Base-by-base conservation (phyloP, 2,888 invertebrate species). In the Tortricodes alternella region DNA sequence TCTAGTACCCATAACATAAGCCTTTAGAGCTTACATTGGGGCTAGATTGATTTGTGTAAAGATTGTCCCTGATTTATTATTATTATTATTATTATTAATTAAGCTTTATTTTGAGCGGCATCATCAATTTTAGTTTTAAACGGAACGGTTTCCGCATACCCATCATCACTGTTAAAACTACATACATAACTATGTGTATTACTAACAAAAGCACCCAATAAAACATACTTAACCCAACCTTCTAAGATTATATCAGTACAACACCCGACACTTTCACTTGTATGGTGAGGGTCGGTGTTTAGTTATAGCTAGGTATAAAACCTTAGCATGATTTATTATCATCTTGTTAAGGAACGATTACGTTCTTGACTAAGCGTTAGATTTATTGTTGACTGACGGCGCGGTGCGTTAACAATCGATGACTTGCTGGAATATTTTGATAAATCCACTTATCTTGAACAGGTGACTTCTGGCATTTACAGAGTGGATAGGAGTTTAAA, bases 341-440 rank as follows among this genome's bases (percentile, higher is more conserved):
- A 21, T 21, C 44, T 56, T 56, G 56, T 56, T 50, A 56, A 49
- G 38, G 32, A 56, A 56, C 56, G 50, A 56, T 56, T 56, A 50
- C 50, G 23, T 43, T 46, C 55, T 55, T 55, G 50, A 56, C 43
- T 56, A 43, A 56, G 27, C 56, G 37, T 49, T 44, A 44, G 35
- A 56, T 56, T 56, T 56, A 56, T 56, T 44, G 44, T 43, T 44
- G 29, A 56, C 37, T 38, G 50, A 48, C 55, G 29, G n/a, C n/a
- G 18, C 38, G 18, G 39, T 53, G 37, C 48, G 50, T 56, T 56
- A 18, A 56, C 49, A 32, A 56, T 29, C 13, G 56, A 37, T 56
- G 56, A 50, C 56, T 56, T 50, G 56, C 44, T 21, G 11, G 37
- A 18, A 34, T 41, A 27, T 19, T 21, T 41, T 55, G 49, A 56